Conservation (phyloP, 2,113 vertebrate genomes). For the Pedetes capensis region DNA sequence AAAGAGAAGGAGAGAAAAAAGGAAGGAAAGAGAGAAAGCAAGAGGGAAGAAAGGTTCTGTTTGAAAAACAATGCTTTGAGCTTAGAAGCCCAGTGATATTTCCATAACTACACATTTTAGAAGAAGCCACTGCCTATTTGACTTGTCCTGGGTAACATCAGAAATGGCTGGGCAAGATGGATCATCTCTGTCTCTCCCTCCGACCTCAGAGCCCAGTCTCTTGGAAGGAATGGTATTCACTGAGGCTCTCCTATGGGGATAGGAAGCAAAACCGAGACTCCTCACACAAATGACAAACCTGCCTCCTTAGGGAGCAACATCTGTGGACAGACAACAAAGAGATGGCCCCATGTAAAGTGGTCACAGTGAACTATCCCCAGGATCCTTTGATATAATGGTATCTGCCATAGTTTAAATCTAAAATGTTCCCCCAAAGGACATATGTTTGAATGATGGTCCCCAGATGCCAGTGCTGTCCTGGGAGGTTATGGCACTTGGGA, state of each 20-base stretch:
- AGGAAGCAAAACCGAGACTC: background rate
- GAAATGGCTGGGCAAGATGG: background rate
- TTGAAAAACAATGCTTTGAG: conserved; percentile 47
- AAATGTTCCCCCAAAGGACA: too few species aligned
- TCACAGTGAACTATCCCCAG: background rate
- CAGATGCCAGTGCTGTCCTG: too few species aligned
- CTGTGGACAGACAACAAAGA: too few species aligned
- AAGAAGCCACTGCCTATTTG: background rate
- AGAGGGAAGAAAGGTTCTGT: background rate
- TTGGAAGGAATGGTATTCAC: background rate
- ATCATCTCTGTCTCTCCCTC: background rate
- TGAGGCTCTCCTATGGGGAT: background rate
- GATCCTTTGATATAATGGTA: rapidly evolving
- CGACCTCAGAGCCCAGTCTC: background rate
- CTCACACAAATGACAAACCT: background rate
- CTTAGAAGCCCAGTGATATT: background rate
- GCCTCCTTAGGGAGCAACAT: background rate
- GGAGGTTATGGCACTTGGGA: too few species aligned
- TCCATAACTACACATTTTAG: background rate
- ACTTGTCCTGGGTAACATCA: conserved; percentile 48
- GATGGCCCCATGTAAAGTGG: too few species aligned
- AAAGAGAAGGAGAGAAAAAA: background rate
- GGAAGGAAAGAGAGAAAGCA: background rate
- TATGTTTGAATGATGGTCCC: too few species aligned
- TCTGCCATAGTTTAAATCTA: too few species aligned